Evolutionary conservation across 1,140 invertebrate genomes (phyloP), one percentile per base, ranked within the genome.

Genomic region (Portunus trituberculatus): DNA sequence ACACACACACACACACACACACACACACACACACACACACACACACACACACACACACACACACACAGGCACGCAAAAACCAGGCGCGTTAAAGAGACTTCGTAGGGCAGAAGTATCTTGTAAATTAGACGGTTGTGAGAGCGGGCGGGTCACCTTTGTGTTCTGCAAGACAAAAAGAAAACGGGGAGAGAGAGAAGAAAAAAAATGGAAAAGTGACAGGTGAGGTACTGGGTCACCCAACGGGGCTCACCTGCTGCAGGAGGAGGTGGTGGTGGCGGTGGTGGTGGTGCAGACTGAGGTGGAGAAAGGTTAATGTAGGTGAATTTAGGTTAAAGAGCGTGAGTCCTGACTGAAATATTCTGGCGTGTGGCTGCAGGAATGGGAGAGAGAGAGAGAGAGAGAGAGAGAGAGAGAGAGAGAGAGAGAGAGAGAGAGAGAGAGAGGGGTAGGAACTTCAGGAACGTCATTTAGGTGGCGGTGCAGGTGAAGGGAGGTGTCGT

Each of bases 151-250:
- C 67, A n/a, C 67, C 67, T 76, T 76, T 76, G 67, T 76, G 67
- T 7, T 76, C 20, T n/a, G 67, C 16, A n/a, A 76, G 67, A 8
- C 67, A 76, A n/a, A 76, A n/a, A 76, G 67, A 76, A 76, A 76
- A n/a, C 39, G 39, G 39, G 39, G 39, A 39, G 39, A 39, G 39
- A 39, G 39, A 39, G 39, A 76, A 76, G 2, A 7, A n/a, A 76
- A 76, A 76, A n/a, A 76, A 76, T 76, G 67, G 67, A 76, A 76
- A 76, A 76, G 67, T 76, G 67, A 76, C 67, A 76, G 67, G 67
- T 76, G 67, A 76, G 25, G 67, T 76, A 76, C 67, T 76, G 67
- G 67, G 67, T 76, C 67, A n/a, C 67, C n/a, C 67, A n/a, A 76
- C 67, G 67, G 67, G 67, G 67, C 67, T 76, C 67, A 76, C 67